These are phyloP conservation scores for Nansenia antarctica DNA, from an alignment of 2,113 vertebrate species.

Conservation along the genomic window DNA sequence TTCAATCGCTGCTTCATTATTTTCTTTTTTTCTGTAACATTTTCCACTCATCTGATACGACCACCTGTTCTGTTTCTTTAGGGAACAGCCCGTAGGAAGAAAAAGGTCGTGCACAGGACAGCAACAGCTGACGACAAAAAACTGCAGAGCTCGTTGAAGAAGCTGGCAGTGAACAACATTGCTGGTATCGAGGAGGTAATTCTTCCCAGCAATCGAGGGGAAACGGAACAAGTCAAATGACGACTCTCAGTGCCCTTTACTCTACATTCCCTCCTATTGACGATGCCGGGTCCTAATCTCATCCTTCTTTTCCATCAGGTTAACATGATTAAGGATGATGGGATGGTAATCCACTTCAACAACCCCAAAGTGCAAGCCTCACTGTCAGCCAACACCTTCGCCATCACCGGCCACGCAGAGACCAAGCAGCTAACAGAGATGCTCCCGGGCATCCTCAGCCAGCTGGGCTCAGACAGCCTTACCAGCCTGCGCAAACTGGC, in stretches of 20 bases:
- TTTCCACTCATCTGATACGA: background rate
- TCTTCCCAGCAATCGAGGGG: background rate
- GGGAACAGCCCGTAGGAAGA: constrained; percentile 98
- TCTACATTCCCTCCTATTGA: background rate
- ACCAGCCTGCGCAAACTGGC: constrained; percentile 97
- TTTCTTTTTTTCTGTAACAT: too few relatives aligned
- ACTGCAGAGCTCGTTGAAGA: constrained; percentile 97
- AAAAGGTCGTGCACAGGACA: constrained; percentile 99
- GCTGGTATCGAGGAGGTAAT: constrained; percentile 97
- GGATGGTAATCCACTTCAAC: constrained; percentile 99
- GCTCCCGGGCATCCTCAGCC: constrained; percentile 98
- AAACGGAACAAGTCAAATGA: background rate
- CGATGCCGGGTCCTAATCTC: background rate
- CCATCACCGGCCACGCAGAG: constrained; percentile 96
- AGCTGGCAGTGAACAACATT: constrained; percentile 97
- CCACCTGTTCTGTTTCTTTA: constrained; percentile 51
- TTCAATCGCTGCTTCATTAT: too few relatives aligned
- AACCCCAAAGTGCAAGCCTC: constrained; percentile 99
- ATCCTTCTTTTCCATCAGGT: constrained; percentile 77
- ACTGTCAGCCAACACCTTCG: constrained; percentile 96
- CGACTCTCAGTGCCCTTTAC: background rate
- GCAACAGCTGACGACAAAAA: constrained; percentile 99
- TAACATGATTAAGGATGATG: constrained; percentile 99
- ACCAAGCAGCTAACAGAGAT: constrained; percentile 98
- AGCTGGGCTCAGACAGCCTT: constrained; percentile 97